Base-by-base conservation (phyloP, 2,888 invertebrate genomes). In the Rhaphigaster nebulosa region DNA sequence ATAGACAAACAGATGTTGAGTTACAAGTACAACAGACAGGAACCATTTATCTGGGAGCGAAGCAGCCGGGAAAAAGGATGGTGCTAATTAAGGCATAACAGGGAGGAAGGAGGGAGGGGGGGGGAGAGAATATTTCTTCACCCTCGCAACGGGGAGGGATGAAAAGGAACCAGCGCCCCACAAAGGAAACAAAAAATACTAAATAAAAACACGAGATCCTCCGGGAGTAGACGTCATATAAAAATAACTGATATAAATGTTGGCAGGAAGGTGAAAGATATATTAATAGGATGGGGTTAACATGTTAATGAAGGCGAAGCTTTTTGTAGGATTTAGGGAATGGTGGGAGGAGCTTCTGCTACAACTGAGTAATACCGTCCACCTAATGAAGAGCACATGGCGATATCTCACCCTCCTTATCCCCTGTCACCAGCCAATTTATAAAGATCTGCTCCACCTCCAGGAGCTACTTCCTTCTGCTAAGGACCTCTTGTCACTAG, bases 21-120 rank as follows among this genome's bases (percentile, higher is more conserved):
- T 84, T 84, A 45, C 84, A 84, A 84, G 84, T 84, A 84, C 50
- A 84, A 84, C 45, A 84, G 84, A 45, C 84, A 45, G 84, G 84
- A 84, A 84, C 84, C 84, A 84, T 84, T 84, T 84, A 84, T 84
- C 41, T 84, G 13, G 12, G 26, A 4, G 45, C 15, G 45, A 45
- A 84, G 45, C 12, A 84, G n/a, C 26, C 84, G 45, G 45, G 84
- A 18, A 45, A 80, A 84, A 50, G 84, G 84, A 84, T 84, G 84
- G 45, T 45, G 45, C 45, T 84, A 84, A 84, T 84, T 84, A 84
- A 84, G 84, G 45, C 84, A 45, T 84, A 45, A 84, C 84, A 50
- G 84, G 84, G 38, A 34, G 6, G 15, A 18, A 6, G 15, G 18
- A 4, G 84, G 84, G n/a, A 10, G 38, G 6, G 15, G 3, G 5